A percentile compares a stretch with the other conserved stretches of the same genome.
phyloP scores from a whole-genome alignment of 2,797 vertebrate species.

The Protosalanx chinensis region DNA sequence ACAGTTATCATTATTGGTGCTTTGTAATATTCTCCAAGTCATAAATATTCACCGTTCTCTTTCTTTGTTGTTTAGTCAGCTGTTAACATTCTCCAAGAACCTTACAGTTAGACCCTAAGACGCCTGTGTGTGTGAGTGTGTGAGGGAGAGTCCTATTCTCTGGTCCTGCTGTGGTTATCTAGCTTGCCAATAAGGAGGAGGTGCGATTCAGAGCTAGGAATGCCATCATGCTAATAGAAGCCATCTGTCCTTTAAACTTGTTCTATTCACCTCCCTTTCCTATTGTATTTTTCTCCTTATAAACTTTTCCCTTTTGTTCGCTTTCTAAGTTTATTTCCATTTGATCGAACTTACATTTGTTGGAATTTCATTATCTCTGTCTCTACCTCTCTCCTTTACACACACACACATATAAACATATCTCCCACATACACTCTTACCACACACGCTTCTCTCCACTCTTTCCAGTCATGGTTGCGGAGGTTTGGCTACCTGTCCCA shows the following conservation, averaged over 20 bases:
- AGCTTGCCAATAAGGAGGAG: constrained; percentile 33
- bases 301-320: not conserved
- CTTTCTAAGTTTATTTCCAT: not conserved
- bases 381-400: constrained; percentile 29
- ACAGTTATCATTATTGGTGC: too few relatives aligned
- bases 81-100: not conserved
- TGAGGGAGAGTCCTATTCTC: constrained; percentile 1
- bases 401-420: too few relatives aligned
- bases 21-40: too few relatives aligned
- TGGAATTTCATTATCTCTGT: constrained; percentile 2
- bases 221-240: constrained; percentile 53
- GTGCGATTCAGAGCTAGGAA: constrained; percentile 44
- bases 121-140: not conserved
- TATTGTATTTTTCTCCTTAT: constrained; percentile 10
- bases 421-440: not conserved
- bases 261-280: constrained; percentile 28
- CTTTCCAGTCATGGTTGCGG: constrained; percentile 82
- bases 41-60: too few relatives aligned
- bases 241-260: constrained; percentile 56
- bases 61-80: not conserved
- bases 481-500: constrained; percentile 88
- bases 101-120: not conserved
- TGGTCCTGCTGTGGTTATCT: constrained; percentile 21
- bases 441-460: too few relatives aligned
- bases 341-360: too few relatives aligned